Percentiles rank a stretch among this genome's conserved stretches.
Evolutionary conservation across 2,113 vertebrate genomes (phyloP).

Genomic region (Bothrops jararaca): DNA sequence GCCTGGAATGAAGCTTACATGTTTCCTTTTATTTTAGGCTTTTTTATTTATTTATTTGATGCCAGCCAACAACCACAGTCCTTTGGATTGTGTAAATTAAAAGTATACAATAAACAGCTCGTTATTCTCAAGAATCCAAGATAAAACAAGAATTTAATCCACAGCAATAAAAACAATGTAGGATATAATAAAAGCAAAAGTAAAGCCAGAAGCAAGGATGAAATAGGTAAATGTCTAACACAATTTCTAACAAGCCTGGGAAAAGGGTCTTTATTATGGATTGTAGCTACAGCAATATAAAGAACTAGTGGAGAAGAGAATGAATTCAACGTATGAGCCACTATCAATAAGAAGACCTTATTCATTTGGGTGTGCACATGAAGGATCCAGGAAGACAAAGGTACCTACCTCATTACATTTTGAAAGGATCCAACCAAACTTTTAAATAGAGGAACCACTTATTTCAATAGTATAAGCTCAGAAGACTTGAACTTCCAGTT

Average conservation of each 20-base stretch:
- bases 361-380: background rate
- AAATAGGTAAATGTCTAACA: background rate
- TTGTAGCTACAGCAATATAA: background rate
- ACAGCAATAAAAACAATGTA: background rate
- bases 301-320: background rate
- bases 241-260: background rate
- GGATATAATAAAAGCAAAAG: background rate
- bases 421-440: background rate
- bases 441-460: background rate
- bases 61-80: background rate
- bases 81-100: background rate
- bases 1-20: background rate
- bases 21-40: background rate
- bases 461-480: background rate
- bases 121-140: background rate
- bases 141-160: background rate
- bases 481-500: background rate
- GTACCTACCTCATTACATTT: background rate
- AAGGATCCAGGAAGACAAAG: background rate
- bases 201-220: background rate
- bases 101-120: background rate
- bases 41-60: background rate
- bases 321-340: background rate
- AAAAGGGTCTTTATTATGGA: background rate
- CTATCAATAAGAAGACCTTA: background rate